Percentiles rank a stretch among this genome's conserved stretches.
Evolutionary conservation across 2,888 invertebrate genomes (phyloP).

Genomic region (Acronicta alni): DNA sequence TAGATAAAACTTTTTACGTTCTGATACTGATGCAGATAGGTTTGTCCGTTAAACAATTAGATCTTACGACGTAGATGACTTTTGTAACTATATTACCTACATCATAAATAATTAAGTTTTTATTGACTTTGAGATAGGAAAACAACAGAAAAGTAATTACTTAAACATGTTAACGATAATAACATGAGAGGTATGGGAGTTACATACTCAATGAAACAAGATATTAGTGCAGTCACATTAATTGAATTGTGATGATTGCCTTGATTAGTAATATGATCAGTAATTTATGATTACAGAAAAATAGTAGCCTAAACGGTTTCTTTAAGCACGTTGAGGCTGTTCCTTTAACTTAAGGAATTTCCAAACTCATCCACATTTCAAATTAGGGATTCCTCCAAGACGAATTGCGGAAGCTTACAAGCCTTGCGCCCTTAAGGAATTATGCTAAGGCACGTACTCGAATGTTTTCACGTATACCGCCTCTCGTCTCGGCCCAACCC

Average conservation of each 20-base stretch:
- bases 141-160: too few relatives aligned
- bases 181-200: too few relatives aligned
- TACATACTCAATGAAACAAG: too few relatives aligned
- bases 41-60: conserved; percentile 30
- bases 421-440: conserved; percentile 85
- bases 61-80: conserved; percentile 46
- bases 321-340: conserved; percentile 15
- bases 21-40: neutral
- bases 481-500: conserved; percentile 84
- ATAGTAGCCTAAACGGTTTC: neutral
- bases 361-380: conserved; percentile 86
- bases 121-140: neutral
- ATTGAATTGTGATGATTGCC: too few relatives aligned
- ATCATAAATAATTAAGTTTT: conserved; percentile 3
- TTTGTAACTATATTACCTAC: conserved; percentile 28
- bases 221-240: too few relatives aligned
- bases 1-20: too few relatives aligned
- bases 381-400: conserved; percentile 89
- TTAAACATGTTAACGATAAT: too few relatives aligned
- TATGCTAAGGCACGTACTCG: conserved; percentile 87
- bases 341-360: conserved; percentile 72
- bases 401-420: conserved; percentile 86
- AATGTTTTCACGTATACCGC: conserved; percentile 87
- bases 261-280: too few relatives aligned
- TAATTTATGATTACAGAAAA: too few relatives aligned